A percentile compares a stretch with the other conserved stretches of the same genome.
phyloP scores from a whole-genome alignment of 2,888 invertebrate genomes.

The Plagiodera versicolora region DNA sequence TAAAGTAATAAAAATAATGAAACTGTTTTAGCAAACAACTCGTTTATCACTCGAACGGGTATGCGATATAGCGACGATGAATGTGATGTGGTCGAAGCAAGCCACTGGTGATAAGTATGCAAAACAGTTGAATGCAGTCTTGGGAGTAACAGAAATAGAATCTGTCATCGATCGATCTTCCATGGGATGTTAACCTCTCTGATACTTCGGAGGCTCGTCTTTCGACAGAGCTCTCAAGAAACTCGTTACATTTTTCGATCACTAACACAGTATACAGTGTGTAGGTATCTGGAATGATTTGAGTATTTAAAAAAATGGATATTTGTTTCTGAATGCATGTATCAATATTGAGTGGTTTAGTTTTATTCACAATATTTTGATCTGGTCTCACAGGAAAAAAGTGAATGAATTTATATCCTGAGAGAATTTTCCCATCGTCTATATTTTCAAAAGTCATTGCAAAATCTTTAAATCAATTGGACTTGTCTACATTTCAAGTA shows the following conservation, averaged over 20 bases:
- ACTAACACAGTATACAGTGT: not conserved
- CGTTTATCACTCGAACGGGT: not conserved
- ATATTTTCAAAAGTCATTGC: too few species aligned
- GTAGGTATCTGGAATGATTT: too few species aligned
- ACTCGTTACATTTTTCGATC: not conserved
- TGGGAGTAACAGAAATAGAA: conserved; percentile 22
- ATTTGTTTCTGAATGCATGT: too few species aligned
- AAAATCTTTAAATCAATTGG: too few species aligned
- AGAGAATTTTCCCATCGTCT: too few species aligned
- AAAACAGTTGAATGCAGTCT: conserved; percentile 20
- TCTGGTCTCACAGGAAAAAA: too few species aligned
- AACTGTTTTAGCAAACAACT: too few species aligned
- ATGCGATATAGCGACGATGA: not conserved
- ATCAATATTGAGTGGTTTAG: too few species aligned
- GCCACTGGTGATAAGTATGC: conserved; percentile 28
- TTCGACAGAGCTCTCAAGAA: not conserved
- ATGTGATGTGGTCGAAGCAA: conserved; percentile 11
- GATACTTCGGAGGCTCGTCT: conserved; percentile 2
- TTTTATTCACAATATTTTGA: too few species aligned
- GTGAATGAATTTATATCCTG: too few species aligned
- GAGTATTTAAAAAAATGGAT: too few species aligned
- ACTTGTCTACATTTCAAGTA: not conserved
- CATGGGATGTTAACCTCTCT: conserved; percentile 13
- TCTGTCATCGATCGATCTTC: conserved; percentile 14
- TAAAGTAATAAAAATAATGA: too few species aligned